Evolutionary conservation across 2,888 invertebrate species (phyloP), one percentile per base, ranked within the genome.

Genomic region (Machimus rusticus): DNA sequence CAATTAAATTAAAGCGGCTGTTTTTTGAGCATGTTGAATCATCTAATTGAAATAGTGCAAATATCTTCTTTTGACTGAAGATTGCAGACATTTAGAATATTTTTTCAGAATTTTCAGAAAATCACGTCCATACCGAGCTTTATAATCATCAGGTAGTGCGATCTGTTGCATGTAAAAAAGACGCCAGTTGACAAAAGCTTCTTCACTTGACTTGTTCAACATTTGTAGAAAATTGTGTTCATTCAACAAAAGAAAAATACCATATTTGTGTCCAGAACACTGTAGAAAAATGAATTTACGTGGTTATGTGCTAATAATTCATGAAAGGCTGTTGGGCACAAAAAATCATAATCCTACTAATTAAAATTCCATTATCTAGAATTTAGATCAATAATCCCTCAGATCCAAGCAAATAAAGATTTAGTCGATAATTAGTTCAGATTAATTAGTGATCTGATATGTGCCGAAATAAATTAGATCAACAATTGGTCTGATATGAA

Each of bases 1-100:
- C 23, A 46, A 51, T 74, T 34, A 14, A 39, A 39, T 46, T 84
- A 84, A 19, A 51, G 55, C 55, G 81, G 39, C 55, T 81, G 37
- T 34, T 28, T 46, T 23, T 81, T 81, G 16, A 57, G 74, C 74
- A 84, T 84, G 57, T 46, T 19, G 66, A 66, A 34, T 66, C 37
- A 43, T 39, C 23, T n/a, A 84, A 84, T 81, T 51, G 19, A 82
- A 84, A 46, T 43, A 81, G 51, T 34, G 81, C 81, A 23, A 51
- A 81, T 51, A 66, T 66, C 66, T 66, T 31, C 81, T 81, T 81
- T 31, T 81, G 81, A 81, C 81, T 31, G 43, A 34, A 81, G 55
- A 46, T 51, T 55, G 23, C 37, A 66, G 28, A 28, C 66, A 23
- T 78, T 43, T 23, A 37, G 78, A 46, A 39, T 78, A 43, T 39